These are phyloP conservation scores for Nyctibius grandis DNA, from an alignment of 2,797 vertebrate genomes.

Conservation along the genomic window DNA sequence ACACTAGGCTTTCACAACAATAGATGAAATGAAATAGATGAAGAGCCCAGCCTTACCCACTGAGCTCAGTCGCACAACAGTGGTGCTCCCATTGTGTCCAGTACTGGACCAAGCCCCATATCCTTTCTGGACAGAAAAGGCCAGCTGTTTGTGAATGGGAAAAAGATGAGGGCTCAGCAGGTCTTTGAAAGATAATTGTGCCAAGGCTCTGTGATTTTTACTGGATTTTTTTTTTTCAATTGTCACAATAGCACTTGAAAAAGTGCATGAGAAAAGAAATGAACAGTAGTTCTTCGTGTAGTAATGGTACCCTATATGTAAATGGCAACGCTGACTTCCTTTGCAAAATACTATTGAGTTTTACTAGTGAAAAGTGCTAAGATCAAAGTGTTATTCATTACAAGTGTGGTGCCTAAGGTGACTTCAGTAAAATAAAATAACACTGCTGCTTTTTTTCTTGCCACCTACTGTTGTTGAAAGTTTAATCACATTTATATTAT, in stretches of 20 bases:
- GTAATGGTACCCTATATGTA: neutral
- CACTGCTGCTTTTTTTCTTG: neutral
- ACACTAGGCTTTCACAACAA: conserved; percentile 4
- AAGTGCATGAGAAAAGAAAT: neutral
- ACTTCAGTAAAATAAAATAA: neutral
- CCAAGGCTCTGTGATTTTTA: conserved; percentile 8
- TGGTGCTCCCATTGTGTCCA: neutral
- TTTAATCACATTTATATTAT: neutral
- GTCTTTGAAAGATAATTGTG: conserved; percentile 21
- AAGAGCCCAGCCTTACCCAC: neutral
- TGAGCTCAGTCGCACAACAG: neutral
- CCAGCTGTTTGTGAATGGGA: conserved; percentile 8
- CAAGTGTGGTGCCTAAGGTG: neutral
- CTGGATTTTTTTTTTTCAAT: neutral
- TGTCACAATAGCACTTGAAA: neutral
- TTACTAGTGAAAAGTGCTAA: neutral
- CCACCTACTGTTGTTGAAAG: neutral
- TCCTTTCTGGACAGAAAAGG: neutral
- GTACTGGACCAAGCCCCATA: neutral
- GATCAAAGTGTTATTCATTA: neutral
- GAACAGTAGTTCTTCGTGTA: neutral
- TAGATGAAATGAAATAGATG: conserved; percentile 5
- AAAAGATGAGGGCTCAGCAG: conserved; percentile 16
- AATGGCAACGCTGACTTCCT: neutral
- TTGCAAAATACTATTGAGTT: neutral